These are phyloP conservation scores for Aurelia aurita DNA, from an alignment of 30 jellyfish, hydroid and myxozoan genomes.

Conservation along the genomic window DNA sequence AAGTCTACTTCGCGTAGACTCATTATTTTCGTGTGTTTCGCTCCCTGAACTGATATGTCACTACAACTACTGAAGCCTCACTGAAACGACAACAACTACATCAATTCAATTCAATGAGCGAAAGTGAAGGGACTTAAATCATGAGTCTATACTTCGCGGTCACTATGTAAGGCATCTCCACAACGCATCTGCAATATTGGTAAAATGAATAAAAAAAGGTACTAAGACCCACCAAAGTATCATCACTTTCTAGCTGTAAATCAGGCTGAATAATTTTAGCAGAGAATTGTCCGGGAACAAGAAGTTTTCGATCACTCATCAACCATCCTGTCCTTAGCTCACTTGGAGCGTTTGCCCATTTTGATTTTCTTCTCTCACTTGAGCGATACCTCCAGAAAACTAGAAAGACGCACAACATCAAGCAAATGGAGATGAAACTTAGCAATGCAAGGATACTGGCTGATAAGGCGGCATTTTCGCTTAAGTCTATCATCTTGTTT, in stretches of 20 bases:
- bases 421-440: constrained; percentile 50
- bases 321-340: constrained; percentile 81
- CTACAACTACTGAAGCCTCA: too few relatives aligned
- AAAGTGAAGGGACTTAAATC: too few relatives aligned
- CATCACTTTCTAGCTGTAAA: constrained; percentile 29
- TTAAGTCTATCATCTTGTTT: constrained; percentile 12
- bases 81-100: too few relatives aligned
- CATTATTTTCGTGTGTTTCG: too few relatives aligned
- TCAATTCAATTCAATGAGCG: too few relatives aligned
- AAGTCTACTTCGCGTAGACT: too few relatives aligned
- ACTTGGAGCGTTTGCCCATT: constrained; percentile 54
- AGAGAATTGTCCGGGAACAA: constrained; percentile 90
- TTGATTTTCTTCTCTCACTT: constrained; percentile 46
- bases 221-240: constrained; percentile 11
- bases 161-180: neutral
- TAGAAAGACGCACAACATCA: constrained; percentile 71
- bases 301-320: constrained; percentile 78
- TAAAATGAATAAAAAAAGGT: neutral
- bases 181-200: neutral
- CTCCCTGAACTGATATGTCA: too few relatives aligned
- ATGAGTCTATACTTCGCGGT: too few relatives aligned
- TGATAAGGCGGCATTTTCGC: constrained; percentile 51
- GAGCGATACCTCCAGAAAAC: constrained; percentile 74
- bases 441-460: constrained; percentile 74
- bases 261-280: constrained; percentile 85